Evolutionary conservation across 2,888 invertebrate genomes (phyloP), one percentile per base, ranked within the genome.

Genomic region (Laspeyria flexula): DNA sequence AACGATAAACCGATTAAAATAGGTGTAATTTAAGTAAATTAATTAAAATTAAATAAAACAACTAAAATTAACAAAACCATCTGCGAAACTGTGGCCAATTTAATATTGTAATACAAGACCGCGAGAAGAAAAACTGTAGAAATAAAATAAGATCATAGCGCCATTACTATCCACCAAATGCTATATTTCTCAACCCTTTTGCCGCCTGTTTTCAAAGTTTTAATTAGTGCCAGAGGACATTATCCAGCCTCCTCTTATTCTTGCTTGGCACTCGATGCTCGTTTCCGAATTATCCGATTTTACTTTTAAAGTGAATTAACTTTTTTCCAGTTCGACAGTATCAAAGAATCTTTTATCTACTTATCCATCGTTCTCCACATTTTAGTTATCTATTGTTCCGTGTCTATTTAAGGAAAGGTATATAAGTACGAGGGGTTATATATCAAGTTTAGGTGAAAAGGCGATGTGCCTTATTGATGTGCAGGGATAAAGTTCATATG

Each of bases 151-250:
- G 80, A 78, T 85, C 83, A 73, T 84, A 71, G 75, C 66, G 80
- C 77, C 83, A 87, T 90, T 88, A 86, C 86, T 88, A 90, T 85
- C 81, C 81, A 70, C 77, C 77, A 77, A 86, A 86, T 73, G 88
- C 85, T 77, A 88, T 88, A 88, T 89, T 90, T 89, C 83, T 86
- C 79, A 85, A 88, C 86, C 90, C 89, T 86, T 90, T 90, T 85
- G 85, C 77, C 81, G 79, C 77, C 77, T 76, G 81, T 83, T 84
- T 72, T 73, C 77, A 85, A 90, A 91, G 89, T 91, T 91, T 91
- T 90, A 91, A 90, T 91, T 90, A 90, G 88, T 88, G 88, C 87
- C 90, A 84, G 86, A 88, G 89, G 90, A 91, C 88, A 89, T 90
- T 90, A 90, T 82, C 82, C 86, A 79, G 76, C 73, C 79, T 82